Evolutionary conservation across 2,113 vertebrate species (phyloP).

Genomic region (Caloenas nicobarica): DNA sequence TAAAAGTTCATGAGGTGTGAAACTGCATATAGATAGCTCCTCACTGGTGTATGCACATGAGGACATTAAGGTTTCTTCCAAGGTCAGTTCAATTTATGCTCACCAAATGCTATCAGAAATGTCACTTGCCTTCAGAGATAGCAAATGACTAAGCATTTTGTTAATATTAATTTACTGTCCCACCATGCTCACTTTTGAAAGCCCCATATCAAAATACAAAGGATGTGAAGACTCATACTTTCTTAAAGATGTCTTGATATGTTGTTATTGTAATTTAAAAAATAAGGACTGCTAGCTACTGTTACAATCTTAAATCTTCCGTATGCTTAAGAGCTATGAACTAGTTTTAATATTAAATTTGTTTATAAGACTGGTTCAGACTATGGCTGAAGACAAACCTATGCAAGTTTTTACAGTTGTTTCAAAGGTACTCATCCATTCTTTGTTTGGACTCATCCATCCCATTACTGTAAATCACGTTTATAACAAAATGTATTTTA

Average conservation of each 20-base stretch:
- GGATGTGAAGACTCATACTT: not conserved
- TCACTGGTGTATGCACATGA: constrained; percentile 51
- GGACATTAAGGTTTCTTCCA: constrained; percentile 52
- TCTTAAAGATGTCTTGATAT: not conserved
- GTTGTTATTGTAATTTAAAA: not conserved
- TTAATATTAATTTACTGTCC: constrained; percentile 6
- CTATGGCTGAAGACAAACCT: not conserved
- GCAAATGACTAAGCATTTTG: constrained; percentile 13
- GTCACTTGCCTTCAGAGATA: constrained; percentile 14
- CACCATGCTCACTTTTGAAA: not conserved
- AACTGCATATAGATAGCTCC: constrained; percentile 61
- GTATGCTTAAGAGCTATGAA: not conserved
- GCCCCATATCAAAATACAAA: not conserved
- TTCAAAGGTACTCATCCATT: not conserved
- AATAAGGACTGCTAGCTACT: not conserved
- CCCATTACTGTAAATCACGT: not conserved
- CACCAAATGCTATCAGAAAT: constrained; percentile 25
- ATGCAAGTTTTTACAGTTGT: not conserved
- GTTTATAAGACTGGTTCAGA: not conserved
- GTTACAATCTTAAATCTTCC: not conserved
- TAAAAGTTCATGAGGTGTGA: constrained; percentile 71
- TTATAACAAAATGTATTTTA: not conserved
- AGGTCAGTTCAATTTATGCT: constrained; percentile 61
- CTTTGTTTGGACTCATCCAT: not conserved
- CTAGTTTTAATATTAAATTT: not conserved